Conservation (phyloP, 2,888 invertebrate genomes). For the Creontiades dilutus region DNA sequence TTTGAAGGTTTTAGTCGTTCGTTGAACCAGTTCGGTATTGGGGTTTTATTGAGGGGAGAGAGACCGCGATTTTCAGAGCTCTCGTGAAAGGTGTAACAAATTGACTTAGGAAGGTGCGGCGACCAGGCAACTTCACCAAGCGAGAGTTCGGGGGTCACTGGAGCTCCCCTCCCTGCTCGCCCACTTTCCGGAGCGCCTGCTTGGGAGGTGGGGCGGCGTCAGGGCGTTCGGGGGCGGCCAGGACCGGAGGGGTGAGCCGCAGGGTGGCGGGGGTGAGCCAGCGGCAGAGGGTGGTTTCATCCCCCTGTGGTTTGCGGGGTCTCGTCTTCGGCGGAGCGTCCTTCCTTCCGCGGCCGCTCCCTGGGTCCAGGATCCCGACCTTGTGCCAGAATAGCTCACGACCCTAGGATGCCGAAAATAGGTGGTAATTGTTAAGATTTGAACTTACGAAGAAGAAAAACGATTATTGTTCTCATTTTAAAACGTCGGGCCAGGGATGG, state of each 20-base stretch:
- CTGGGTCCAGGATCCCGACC: not conserved
- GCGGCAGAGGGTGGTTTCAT: not conserved
- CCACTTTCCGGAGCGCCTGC: conserved; percentile 53
- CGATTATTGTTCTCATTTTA: no score
- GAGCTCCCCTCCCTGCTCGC: conserved; percentile 67
- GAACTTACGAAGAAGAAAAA: no score
- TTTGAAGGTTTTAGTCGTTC: not conserved
- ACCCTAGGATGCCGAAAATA: no score
- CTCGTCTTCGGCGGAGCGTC: not conserved
- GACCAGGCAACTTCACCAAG: conserved; percentile 48
- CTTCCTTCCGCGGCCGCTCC: conserved; percentile 21
- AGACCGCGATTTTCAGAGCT: not conserved
- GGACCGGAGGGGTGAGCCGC: conserved; percentile 6
- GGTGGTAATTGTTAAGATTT: no score
- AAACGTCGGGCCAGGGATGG: no score
- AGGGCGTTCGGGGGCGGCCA: not conserved
- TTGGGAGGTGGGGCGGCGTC: conserved; percentile 19
- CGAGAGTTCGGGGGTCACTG: conserved; percentile 71
- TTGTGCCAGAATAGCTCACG: no score
- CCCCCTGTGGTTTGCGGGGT: conserved; percentile 30
- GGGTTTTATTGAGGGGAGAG: not conserved
- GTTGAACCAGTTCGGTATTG: not conserved
- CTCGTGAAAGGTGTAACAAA: not conserved
- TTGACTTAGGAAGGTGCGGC: conserved; percentile 15
- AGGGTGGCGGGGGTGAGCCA: not conserved